Conservation (phyloP, 2,797 vertebrate genomes). For the Gorsachius magnificus region DNA sequence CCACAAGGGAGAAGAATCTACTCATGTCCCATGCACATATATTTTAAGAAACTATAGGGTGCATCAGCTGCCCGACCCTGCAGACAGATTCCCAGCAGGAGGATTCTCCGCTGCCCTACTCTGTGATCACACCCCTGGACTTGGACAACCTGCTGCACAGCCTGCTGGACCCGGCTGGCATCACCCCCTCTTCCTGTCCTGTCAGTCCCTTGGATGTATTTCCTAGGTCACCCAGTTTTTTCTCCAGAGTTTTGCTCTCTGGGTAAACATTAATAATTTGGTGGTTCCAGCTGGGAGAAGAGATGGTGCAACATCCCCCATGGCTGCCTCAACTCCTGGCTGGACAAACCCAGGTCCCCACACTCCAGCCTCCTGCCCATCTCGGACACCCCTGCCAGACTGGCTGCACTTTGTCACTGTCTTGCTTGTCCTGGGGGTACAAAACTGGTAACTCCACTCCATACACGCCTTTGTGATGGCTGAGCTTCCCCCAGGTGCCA, state of each 20-base stretch:
- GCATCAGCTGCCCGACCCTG: background rate
- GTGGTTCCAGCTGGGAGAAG: background rate
- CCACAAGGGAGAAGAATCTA: background rate
- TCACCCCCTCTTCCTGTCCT: background rate
- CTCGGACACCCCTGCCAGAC: background rate
- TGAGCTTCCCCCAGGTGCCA: background rate
- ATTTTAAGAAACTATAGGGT: background rate
- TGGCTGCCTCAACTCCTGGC: background rate
- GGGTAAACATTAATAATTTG: background rate
- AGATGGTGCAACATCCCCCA: background rate
- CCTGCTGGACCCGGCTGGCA: background rate
- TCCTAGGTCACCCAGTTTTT: background rate
- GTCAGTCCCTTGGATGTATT: background rate
- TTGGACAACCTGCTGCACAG: background rate
- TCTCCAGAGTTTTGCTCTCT: background rate
- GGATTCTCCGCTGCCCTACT: background rate
- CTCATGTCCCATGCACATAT: too few species aligned
- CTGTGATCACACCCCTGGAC: background rate
- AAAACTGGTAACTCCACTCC: background rate
- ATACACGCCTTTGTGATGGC: background rate
- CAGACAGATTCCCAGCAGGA: background rate
- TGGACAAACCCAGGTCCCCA: background rate
- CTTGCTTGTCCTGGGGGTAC: background rate
- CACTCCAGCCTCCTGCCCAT: background rate
- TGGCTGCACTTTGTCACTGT: too few species aligned